A percentile compares a stretch with the other conserved stretches of the same genome.
phyloP scores from a whole-genome alignment of 2,113 vertebrate genomes.

The Antigone vipio region DNA sequence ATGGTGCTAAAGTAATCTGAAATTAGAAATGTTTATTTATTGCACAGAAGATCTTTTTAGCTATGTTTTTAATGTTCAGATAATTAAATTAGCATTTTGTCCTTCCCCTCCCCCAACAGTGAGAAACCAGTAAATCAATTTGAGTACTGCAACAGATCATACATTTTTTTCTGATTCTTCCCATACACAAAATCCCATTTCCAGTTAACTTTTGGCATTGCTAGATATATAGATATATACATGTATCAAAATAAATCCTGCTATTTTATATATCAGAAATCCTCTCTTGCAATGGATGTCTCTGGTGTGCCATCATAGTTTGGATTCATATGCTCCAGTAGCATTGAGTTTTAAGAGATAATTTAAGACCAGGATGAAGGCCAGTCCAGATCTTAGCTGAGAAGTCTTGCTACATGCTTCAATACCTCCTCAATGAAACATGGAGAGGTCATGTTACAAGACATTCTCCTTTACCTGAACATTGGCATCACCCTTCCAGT shows the following conservation, averaged over 20 bases:
- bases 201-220: neutral
- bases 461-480: neutral
- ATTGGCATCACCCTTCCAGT: neutral
- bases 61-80: neutral
- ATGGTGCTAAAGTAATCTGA: neutral
- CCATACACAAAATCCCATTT: neutral
- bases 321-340: neutral
- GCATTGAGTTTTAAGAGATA: neutral
- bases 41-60: neutral
- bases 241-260: neutral
- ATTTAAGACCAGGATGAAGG: neutral
- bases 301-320: neutral
- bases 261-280: neutral
- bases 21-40: neutral
- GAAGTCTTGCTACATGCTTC: neutral
- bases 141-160: neutral
- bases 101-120: neutral
- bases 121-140: neutral
- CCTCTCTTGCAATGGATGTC: neutral
- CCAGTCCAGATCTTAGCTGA: neutral
- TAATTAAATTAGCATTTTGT: neutral
- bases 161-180: neutral
- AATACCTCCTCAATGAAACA: neutral
- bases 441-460: fast-evolving
- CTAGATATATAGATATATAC: neutral